These are phyloP conservation scores for Eumaeus atala DNA, from an alignment of 1,140 invertebrate species.

Conservation along the genomic window DNA sequence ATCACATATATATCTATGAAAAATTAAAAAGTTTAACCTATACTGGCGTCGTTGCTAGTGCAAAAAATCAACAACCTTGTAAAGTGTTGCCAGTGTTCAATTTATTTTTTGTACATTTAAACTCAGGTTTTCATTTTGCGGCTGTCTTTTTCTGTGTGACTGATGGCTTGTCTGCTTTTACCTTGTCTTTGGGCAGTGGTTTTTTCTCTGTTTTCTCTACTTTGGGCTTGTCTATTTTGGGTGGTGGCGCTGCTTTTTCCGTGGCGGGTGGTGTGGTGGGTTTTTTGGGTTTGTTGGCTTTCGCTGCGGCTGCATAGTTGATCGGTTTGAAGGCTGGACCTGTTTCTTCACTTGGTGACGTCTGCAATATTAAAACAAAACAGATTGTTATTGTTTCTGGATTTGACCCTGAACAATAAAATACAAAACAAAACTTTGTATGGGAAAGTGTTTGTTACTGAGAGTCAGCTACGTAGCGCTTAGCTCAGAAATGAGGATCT, in stretches of 20 bases:
- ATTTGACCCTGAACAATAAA: too few species aligned
- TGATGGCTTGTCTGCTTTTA: constrained; percentile 25
- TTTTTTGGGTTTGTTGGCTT: constrained; percentile 54
- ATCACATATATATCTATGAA: not conserved
- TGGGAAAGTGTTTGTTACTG: too few species aligned
- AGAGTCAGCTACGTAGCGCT: too few species aligned
- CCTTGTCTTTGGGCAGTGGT: constrained; percentile 20
- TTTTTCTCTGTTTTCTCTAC: constrained; percentile 24
- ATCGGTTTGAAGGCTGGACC: constrained; percentile 44
- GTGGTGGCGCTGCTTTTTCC: constrained; percentile 21
- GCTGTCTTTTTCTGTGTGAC: constrained; percentile 50
- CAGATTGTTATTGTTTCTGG: too few species aligned
- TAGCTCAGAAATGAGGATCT: too few species aligned
- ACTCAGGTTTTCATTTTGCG: constrained; percentile 29
- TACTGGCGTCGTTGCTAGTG: constrained; percentile 1
- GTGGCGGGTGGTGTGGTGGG: constrained; percentile 27
- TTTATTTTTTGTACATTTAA: constrained; percentile 19
- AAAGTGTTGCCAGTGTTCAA: constrained; percentile 10
- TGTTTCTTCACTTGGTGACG: constrained; percentile 31
- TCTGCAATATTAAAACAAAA: constrained; percentile 22
- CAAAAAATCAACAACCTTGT: constrained; percentile 3
- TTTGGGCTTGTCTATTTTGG: constrained; percentile 27
- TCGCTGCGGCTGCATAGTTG: constrained; percentile 63
- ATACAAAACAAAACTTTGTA: too few species aligned
- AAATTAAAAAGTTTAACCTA: constrained; percentile 7